These are phyloP conservation scores for Cosmia pyralina DNA, from an alignment of 2,888 invertebrate genomes.

Conservation along the genomic window DNA sequence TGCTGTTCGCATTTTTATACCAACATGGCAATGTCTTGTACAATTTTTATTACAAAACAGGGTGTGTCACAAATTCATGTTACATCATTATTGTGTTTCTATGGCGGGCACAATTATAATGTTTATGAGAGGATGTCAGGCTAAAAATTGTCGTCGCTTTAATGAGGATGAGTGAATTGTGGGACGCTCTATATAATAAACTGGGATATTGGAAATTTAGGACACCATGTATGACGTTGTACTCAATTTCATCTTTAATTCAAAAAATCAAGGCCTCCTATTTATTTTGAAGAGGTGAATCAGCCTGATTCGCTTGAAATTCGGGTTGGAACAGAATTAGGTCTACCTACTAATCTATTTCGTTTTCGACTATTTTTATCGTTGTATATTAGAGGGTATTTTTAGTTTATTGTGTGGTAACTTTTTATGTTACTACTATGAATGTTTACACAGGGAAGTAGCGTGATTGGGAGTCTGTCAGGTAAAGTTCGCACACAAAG, in stretches of 20 bases:
- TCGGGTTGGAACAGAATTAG: conserved; percentile 39
- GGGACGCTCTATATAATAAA: conserved; percentile 76
- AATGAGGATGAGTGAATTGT: conserved; percentile 89
- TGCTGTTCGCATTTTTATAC: conserved; percentile 46
- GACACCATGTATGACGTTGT: conserved; percentile 60
- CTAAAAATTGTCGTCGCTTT: conserved; percentile 82
- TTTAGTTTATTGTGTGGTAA: conserved; percentile 48
- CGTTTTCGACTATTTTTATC: conserved; percentile 52
- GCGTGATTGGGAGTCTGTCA: conserved; percentile 40
- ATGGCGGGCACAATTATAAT: conserved; percentile 77
- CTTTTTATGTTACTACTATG: conserved; percentile 37
- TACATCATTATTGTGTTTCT: conserved; percentile 70
- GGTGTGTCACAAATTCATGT: conserved; percentile 66
- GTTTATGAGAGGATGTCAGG: conserved; percentile 83
- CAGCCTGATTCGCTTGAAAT: conserved; percentile 30
- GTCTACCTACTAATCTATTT: conserved; percentile 56
- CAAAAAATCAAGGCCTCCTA: conserved; percentile 47
- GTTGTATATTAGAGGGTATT: conserved; percentile 35
- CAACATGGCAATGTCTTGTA: conserved; percentile 52
- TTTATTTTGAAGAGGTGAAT: conserved; percentile 52
- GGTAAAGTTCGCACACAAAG: conserved; percentile 53
- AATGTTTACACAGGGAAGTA: conserved; percentile 46
- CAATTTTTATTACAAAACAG: conserved; percentile 57
- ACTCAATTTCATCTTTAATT: conserved; percentile 53
- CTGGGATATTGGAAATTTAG: conserved; percentile 72